Conservation (phyloP, 2,113 vertebrate genomes). For the Butorides virescens region DNA sequence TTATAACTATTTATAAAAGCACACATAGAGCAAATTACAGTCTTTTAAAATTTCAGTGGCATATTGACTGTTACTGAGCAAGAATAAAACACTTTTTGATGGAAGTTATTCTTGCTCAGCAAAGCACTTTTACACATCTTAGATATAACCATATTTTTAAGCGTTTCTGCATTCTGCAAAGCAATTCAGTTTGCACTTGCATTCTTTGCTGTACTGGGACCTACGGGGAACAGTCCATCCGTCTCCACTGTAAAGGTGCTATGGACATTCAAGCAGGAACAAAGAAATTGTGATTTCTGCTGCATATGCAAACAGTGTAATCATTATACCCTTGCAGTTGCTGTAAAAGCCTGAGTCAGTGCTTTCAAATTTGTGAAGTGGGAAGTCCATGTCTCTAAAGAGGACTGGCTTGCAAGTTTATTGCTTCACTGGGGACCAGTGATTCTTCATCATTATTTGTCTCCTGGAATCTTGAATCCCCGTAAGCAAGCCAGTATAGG, state of each 20-base stretch:
- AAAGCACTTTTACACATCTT: neutral
- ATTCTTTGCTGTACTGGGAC: neutral
- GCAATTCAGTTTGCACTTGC: neutral
- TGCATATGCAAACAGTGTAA: neutral
- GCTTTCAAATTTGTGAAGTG: constrained; percentile 26
- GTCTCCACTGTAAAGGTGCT: neutral
- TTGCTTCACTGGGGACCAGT: constrained; percentile 5
- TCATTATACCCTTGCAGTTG: neutral
- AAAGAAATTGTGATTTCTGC: constrained; percentile 44
- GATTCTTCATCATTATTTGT: constrained; percentile 41
- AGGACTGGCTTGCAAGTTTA: constrained; percentile 6
- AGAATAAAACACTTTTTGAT: neutral
- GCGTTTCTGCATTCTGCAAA: neutral
- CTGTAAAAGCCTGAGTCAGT: constrained; percentile 39
- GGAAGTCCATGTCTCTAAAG: constrained; percentile 22
- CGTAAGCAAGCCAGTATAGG: neutral
- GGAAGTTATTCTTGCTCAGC: neutral
- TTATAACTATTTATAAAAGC: neutral
- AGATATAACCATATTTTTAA: neutral
- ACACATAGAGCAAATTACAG: neutral
- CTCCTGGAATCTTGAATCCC: neutral
- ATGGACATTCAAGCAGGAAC: constrained; percentile 35
- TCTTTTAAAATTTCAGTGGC: neutral
- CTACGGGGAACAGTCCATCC: neutral
- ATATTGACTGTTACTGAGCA: neutral